These are phyloP conservation scores for Acanthosoma haemorrhoidale DNA, from an alignment of 2,888 invertebrate genomes.

Conservation along the genomic window DNA sequence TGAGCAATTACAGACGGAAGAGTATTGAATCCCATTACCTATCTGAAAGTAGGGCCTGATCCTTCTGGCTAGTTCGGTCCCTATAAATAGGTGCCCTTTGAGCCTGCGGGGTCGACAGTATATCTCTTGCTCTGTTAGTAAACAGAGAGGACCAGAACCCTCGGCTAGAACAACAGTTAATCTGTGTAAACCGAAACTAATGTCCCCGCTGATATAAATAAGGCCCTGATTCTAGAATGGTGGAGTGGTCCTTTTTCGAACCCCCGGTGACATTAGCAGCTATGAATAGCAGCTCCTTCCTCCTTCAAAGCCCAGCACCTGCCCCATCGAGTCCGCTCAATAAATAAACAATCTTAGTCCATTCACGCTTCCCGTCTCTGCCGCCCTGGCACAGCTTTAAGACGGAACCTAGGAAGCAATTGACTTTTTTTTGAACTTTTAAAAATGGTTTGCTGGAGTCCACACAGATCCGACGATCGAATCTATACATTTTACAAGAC, in stretches of 20 bases:
- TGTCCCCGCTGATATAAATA: constrained; percentile 14
- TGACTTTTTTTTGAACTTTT: too few relatives aligned
- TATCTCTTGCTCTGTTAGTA: constrained; percentile 1
- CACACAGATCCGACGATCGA: too few relatives aligned
- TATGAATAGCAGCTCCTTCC: not conserved
- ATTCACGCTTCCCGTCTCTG: too few relatives aligned
- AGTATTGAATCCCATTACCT: too few relatives aligned
- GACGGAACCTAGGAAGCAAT: too few relatives aligned
- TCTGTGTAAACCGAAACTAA: constrained; percentile 23
- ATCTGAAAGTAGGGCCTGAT: too few relatives aligned
- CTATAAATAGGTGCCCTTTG: not conserved
- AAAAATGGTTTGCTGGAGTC: too few relatives aligned
- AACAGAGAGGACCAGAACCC: not conserved
- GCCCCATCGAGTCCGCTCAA: not conserved
- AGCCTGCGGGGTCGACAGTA: not conserved
- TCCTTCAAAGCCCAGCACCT: not conserved
- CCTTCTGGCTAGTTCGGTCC: not conserved
- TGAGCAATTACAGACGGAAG: too few relatives aligned
- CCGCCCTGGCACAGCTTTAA: too few relatives aligned
- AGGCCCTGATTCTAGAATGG: not conserved
- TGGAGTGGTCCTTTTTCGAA: not conserved
- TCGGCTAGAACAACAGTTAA: not conserved
- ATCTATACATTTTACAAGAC: too few relatives aligned
- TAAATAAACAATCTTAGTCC: too few relatives aligned
- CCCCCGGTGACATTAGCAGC: not conserved